phyloP scores from a whole-genome alignment of 2,113 vertebrate species.

The Oncorhynchus nerka region DNA sequence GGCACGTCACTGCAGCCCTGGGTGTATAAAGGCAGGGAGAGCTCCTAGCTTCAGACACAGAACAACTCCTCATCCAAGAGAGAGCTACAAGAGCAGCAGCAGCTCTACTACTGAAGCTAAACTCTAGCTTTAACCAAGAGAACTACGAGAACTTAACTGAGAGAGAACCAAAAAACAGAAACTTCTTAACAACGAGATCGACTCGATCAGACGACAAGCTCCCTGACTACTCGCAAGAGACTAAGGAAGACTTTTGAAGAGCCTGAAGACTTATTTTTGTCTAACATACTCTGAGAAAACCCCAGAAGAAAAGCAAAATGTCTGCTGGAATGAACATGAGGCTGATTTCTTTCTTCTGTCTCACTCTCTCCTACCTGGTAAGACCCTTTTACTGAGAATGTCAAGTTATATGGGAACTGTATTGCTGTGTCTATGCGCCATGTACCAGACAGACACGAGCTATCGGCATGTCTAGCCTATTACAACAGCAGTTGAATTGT shows the following conservation, averaged over 20 bases:
- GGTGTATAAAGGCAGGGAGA: conserved; percentile 81
- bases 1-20: conserved; percentile 74
- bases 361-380: conserved; percentile 80
- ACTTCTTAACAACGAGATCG: conserved; percentile 62
- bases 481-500: neutral
- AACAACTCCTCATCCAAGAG: conserved; percentile 68
- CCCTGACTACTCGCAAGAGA: conserved; percentile 42
- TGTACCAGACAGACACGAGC: neutral
- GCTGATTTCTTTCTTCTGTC: conserved; percentile 72
- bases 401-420: too few species aligned
- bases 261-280: conserved; percentile 44
- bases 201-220: conserved; percentile 64
- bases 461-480: neutral
- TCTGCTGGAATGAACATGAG: conserved; percentile 70
- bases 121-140: conserved; percentile 72
- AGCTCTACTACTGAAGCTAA: conserved; percentile 74
- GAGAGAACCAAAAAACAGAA: conserved; percentile 27
- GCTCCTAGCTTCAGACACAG: conserved; percentile 65
- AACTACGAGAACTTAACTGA: conserved; percentile 33
- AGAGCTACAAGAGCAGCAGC: conserved; percentile 57
- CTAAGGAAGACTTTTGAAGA: conserved; percentile 52
- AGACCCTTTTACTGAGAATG: neutral
- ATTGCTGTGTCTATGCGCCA: neutral
- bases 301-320: conserved; percentile 66
- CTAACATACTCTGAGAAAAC: conserved; percentile 12